Percentiles rank a stretch among this genome's conserved stretches.
phyloP scores from a whole-genome alignment of 2,888 invertebrate genomes.

The Autographa gamma region DNA sequence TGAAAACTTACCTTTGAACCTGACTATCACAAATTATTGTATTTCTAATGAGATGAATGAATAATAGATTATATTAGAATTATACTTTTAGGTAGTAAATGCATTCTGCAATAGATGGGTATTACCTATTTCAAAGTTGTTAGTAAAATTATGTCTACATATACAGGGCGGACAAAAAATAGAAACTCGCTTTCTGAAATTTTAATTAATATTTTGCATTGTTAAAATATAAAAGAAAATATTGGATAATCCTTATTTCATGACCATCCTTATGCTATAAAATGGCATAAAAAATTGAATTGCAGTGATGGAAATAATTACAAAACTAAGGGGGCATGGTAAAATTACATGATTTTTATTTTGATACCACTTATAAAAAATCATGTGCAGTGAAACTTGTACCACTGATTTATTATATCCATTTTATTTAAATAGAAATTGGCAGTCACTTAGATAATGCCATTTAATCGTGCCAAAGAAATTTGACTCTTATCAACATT shows the following conservation, averaged over 20 bases:
- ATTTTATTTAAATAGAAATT: background rate
- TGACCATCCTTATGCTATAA: no score
- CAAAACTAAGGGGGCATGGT: no score
- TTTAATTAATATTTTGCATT: no score
- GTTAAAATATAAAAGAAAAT: no score
- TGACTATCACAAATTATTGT: background rate
- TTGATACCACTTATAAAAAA: no score
- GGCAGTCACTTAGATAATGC: background rate
- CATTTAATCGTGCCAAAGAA: background rate
- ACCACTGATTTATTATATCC: no score
- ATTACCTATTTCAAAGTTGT: background rate
- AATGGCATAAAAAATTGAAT: no score
- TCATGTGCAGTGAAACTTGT: no score
- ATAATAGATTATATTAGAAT: no score
- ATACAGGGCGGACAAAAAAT: conserved; percentile 28
- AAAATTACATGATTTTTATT: no score
- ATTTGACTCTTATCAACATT: background rate
- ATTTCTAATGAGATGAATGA: background rate
- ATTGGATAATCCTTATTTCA: no score
- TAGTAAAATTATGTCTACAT: conserved; percentile 8
- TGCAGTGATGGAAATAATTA: no score
- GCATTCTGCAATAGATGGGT: background rate
- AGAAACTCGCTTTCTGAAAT: conserved; percentile 58
- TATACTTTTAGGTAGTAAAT: background rate
- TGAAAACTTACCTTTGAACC: background rate